A percentile compares a stretch with the other conserved stretches of the same genome.
These are phyloP conservation scores for Stomatorhinus walkeri DNA, from an alignment of 2,797 vertebrate genomes.

Conservation along the genomic window DNA sequence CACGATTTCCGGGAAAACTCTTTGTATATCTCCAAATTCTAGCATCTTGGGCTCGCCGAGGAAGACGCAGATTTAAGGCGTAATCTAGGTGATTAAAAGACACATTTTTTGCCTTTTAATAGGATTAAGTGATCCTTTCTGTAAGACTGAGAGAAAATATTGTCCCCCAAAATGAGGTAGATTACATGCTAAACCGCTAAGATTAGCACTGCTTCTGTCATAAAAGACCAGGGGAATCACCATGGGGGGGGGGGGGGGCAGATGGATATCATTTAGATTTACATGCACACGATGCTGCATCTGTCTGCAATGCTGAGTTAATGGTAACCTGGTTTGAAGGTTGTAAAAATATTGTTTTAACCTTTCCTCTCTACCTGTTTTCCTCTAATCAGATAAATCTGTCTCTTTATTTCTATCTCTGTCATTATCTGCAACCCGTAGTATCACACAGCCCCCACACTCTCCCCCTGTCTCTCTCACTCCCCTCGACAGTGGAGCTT, in stretches of 20 bases:
- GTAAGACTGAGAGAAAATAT: slow-evolving; percentile 29
- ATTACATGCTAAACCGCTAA: slow-evolving; percentile 39
- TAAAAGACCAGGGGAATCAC: not conserved
- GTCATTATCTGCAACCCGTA: not conserved
- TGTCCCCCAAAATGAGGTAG: slow-evolving; percentile 40
- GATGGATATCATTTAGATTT: not conserved
- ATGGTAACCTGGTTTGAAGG: slow-evolving; percentile 35
- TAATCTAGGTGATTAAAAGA: slow-evolving; percentile 36
- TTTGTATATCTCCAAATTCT: not conserved
- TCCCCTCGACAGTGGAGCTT: not conserved
- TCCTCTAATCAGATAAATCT: slow-evolving; percentile 37
- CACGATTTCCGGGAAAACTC: not conserved
- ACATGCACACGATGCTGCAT: slow-evolving; percentile 25
- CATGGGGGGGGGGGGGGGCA: not conserved
- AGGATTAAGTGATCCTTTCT: slow-evolving; percentile 35
- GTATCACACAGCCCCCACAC: not conserved
- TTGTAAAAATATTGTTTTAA: slow-evolving; percentile 56
- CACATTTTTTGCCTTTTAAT: slow-evolving; percentile 36
- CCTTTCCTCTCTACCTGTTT: slow-evolving; percentile 56
- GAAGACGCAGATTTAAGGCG: slow-evolving; percentile 20
- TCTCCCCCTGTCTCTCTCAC: slow-evolving; percentile 15
- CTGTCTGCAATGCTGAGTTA: slow-evolving; percentile 30
- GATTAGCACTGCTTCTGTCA: slow-evolving; percentile 43
- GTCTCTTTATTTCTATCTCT: slow-evolving; percentile 38
- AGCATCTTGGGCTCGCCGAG: not conserved